A percentile compares a stretch with the other conserved stretches of the same genome.
Evolutionary conservation across 2,888 invertebrate species (phyloP).

Genomic region (Eupithecia exiguata): DNA sequence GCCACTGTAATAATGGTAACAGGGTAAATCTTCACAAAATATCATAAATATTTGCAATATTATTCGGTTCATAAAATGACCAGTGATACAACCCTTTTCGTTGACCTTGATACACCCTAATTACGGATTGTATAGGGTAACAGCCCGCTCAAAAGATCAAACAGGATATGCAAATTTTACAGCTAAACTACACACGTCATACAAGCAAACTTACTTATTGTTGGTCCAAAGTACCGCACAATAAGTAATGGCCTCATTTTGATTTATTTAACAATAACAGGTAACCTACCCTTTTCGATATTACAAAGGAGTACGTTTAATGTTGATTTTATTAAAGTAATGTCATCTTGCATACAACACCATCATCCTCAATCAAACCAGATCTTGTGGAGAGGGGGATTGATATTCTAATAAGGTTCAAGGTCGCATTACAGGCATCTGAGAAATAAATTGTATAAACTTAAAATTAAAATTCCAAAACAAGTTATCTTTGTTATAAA

Average conservation of each 20-base stretch:
- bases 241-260: background rate
- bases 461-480: too few relatives aligned
- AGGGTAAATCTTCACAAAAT: background rate
- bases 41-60: background rate
- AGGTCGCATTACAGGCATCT: too few relatives aligned
- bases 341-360: background rate
- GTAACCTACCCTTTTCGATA: background rate
- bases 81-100: background rate
- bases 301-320: background rate
- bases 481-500: too few relatives aligned
- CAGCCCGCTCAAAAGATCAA: background rate
- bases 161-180: background rate
- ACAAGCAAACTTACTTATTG: too few relatives aligned
- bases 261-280: background rate
- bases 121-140: background rate
- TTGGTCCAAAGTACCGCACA: background rate
- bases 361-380: background rate
- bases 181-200: background rate
- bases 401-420: background rate
- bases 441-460: too few relatives aligned
- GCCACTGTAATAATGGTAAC: background rate
- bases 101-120: background rate
- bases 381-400: background rate
- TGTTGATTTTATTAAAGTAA: background rate
- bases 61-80: background rate